Evolutionary conservation across 2,888 invertebrate genomes (phyloP), one percentile per base, ranked within the genome.

Genomic region (Gibbula magus): DNA sequence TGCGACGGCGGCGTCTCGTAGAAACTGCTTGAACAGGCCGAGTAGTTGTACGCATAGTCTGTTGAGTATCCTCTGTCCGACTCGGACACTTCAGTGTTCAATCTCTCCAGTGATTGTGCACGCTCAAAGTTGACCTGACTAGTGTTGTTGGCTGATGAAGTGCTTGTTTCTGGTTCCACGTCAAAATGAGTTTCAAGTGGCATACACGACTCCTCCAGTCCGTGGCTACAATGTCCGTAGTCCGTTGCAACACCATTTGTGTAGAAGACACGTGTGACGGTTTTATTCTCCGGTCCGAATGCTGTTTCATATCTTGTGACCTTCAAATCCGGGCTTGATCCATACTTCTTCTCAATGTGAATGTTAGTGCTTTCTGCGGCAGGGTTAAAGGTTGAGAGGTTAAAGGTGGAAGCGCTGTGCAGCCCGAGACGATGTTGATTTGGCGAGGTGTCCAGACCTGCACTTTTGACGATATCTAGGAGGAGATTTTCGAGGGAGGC

Each of bases 401-500:
- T 74, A 32, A 79, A 45, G 22, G 77, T 66, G 10, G 52, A 45
- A 18, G 77, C 25, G 32, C 81, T 76, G 22, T 52, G 52, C 5
- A 32, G 70, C 18, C 51, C 25, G 20, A 45, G 73, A 22, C 70
- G 51, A 18, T 29, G 22, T 7, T 83, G 84, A 52, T 83, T 83
- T 74, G 84, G 75, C 76, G 83, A 84, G 78, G 79, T 80, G 78
- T 80, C 84, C 70, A 81, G 85, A 84, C 84, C 82, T 81, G 79
- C 85, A 39, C 56, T 82, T 77, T 51, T 84, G 35, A 89, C 91
- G 82, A 89, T 82, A 82, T 88, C 86, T 79, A 89, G 53, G 66
- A 91, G 80, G n/a, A 91, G 88, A 75, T 91, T 91, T 84, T 92
- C 91, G 25, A 91, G 88, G 7, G 91, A 92, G 29, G 88, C 86